phyloP scores from a whole-genome alignment of 2,797 vertebrate species.

The Lithobates sylvaticus region DNA sequence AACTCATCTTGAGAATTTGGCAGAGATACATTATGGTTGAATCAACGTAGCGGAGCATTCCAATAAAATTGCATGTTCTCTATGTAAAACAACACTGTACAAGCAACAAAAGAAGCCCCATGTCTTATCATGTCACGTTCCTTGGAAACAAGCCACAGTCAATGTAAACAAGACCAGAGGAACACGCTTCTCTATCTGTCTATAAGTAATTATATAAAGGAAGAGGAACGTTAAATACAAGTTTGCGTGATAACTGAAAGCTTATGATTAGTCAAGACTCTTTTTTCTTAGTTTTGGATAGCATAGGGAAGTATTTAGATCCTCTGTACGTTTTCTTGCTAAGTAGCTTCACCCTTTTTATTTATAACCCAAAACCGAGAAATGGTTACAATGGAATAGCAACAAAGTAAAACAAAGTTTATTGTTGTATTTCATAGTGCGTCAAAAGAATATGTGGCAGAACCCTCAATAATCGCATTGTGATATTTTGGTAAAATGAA shows the following conservation, averaged over 20 bases:
- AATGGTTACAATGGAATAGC: too few relatives aligned
- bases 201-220: background rate
- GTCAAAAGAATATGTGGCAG: too few relatives aligned
- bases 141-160: constrained; percentile 10
- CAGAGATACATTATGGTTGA: background rate
- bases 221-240: background rate
- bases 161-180: constrained; percentile 7
- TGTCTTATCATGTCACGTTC: constrained; percentile 27
- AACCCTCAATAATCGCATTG: too few relatives aligned
- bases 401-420: too few relatives aligned
- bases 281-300: too few relatives aligned
- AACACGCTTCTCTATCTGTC: constrained; percentile 12
- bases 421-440: too few relatives aligned
- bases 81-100: constrained; percentile 5
- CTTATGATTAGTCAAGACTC: too few relatives aligned
- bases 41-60: background rate
- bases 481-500: too few relatives aligned
- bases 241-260: background rate
- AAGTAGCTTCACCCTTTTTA: too few relatives aligned
- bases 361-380: too few relatives aligned
- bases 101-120: constrained; percentile 12
- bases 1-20: background rate
- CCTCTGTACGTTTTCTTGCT: too few relatives aligned
- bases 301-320: too few relatives aligned
- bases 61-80: constrained; percentile 11